Percentiles rank a stretch among this genome's conserved stretches.
Evolutionary conservation across 2,888 invertebrate species (phyloP).

Genomic region (Chrysopilus asiliformis): DNA sequence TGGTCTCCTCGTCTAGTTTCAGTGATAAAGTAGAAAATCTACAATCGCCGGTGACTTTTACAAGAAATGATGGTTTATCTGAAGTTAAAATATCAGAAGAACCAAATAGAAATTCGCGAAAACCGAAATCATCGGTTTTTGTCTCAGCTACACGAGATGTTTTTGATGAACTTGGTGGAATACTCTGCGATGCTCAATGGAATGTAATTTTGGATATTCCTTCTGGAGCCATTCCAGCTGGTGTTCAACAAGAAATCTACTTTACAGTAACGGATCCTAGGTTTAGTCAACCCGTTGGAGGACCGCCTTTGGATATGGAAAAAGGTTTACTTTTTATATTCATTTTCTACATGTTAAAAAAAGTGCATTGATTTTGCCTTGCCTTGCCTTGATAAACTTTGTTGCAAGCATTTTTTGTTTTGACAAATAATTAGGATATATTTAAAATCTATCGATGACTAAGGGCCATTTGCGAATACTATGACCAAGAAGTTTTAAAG

Average conservation of each 20-base stretch:
- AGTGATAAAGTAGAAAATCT: no score
- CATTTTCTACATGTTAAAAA: no score
- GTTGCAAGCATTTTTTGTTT: no score
- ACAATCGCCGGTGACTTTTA: no score
- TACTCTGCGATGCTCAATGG: constrained; percentile 74
- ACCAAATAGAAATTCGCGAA: constrained; percentile 35
- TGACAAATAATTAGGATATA: no score
- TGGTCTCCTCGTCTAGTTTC: no score
- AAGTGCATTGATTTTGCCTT: constrained; percentile 2
- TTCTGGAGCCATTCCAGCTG: constrained; percentile 70
- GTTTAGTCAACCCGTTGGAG: constrained; percentile 53
- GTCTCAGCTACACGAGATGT: constrained; percentile 50
- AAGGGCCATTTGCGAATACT: no score
- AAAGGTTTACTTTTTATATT: constrained; percentile 74
- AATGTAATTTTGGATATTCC: constrained; percentile 85
- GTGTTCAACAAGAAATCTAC: constrained; percentile 80
- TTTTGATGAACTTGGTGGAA: constrained; percentile 68
- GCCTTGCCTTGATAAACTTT: constrained; percentile 10
- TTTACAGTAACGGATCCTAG: constrained; percentile 77
- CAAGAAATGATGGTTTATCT: no score
- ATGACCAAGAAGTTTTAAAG: no score
- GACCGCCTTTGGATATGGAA: constrained; percentile 78
- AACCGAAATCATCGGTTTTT: no score
- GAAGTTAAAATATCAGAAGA: no score
- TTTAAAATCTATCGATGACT: no score